phyloP scores from a whole-genome alignment of 2,113 vertebrate species.

The Poicephalus gulielmi region DNA sequence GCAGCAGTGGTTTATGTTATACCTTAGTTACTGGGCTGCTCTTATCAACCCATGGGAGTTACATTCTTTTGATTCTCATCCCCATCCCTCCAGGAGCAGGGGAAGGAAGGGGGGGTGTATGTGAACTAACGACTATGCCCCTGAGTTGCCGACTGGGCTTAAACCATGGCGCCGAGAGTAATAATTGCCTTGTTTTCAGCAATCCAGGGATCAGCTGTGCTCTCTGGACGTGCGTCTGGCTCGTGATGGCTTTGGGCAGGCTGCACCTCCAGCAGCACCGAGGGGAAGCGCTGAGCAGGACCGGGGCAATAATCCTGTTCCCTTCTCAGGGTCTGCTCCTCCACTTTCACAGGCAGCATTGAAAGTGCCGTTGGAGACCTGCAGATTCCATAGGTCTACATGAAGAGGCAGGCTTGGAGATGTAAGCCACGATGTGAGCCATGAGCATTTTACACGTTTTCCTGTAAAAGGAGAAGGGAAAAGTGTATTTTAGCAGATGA shows the following conservation, averaged over 20 bases:
- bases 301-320: not conserved
- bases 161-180: not conserved
- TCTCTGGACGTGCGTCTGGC: rapidly evolving
- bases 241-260: not conserved
- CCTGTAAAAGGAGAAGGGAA: not conserved
- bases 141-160: too few species aligned
- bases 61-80: too few species aligned
- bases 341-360: rapidly evolving
- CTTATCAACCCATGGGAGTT: too few species aligned
- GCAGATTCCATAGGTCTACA: not conserved
- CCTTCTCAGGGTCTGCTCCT: not conserved
- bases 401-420: not conserved
- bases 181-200: not conserved
- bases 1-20: too few species aligned
- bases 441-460: not conserved
- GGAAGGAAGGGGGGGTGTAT: too few species aligned
- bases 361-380: rapidly evolving
- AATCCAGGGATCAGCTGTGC: not conserved
- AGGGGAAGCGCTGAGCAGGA: not conserved
- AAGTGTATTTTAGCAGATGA: not conserved
- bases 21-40: too few species aligned
- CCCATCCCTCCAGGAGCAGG: too few species aligned
- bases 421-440: not conserved
- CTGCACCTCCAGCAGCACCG: not conserved
- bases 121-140: too few species aligned